Evolutionary conservation across 2,113 vertebrate species (phyloP).

Genomic region (Cryptotis parvus): DNA sequence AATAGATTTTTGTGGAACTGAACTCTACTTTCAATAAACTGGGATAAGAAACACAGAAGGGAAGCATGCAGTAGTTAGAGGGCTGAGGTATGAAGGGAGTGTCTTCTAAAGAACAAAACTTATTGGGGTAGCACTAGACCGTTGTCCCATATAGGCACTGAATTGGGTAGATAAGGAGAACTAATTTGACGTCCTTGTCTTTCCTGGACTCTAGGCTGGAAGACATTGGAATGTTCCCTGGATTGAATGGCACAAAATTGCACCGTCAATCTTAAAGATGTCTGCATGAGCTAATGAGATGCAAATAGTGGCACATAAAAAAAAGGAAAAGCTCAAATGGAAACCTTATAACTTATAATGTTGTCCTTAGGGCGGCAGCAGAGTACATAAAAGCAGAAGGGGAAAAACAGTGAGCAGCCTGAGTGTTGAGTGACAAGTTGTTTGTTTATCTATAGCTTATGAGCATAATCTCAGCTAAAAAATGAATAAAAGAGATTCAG

Average conservation of each 20-base stretch:
- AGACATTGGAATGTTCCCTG: constrained; percentile 61
- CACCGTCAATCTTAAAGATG: constrained; percentile 62
- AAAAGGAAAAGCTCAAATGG: constrained; percentile 44
- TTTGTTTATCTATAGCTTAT: constrained; percentile 80
- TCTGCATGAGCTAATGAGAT: constrained; percentile 68
- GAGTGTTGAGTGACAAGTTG: constrained; percentile 80
- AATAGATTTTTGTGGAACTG: neutral
- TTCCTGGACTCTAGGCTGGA: constrained; percentile 24
- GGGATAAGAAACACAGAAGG: neutral
- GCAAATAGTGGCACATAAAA: constrained; percentile 57
- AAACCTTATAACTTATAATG: constrained; percentile 74
- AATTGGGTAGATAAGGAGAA: constrained; percentile 73
- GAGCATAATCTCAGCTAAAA: constrained; percentile 72
- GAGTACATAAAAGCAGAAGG: constrained; percentile 83
- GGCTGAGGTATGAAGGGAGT: neutral
- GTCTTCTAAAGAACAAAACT: neutral
- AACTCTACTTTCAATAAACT: neutral
- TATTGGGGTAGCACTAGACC: neutral
- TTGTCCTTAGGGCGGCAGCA: constrained; percentile 88
- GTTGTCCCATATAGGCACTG: neutral
- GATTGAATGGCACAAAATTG: constrained; percentile 72
- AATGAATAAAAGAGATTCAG: constrained; percentile 63
- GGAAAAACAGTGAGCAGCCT: constrained; percentile 34
- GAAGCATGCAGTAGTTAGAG: neutral
- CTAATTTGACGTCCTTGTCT: constrained; percentile 72